Percentiles rank a stretch among this genome's conserved stretches.
Evolutionary conservation across 2,797 vertebrate species (phyloP).

Genomic region (Clarias laeviceps): DNA sequence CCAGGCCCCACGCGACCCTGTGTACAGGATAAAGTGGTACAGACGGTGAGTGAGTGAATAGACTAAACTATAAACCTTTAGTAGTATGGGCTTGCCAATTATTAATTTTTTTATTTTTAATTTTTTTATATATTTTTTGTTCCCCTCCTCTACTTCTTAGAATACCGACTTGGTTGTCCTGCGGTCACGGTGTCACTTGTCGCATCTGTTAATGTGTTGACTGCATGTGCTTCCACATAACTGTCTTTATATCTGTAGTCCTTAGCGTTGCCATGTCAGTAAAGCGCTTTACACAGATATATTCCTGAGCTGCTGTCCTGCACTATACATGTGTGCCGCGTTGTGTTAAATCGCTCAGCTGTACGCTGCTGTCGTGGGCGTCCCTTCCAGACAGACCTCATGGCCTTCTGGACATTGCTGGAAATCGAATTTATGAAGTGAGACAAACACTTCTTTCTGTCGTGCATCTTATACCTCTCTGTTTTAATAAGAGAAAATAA

Average conservation of each 20-base stretch:
- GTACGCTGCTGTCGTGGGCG: background rate
- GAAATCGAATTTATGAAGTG: background rate
- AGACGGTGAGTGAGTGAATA: background rate
- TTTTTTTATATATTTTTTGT: background rate
- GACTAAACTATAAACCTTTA: background rate
- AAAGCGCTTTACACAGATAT: constrained; percentile 6
- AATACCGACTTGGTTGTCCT: too few relatives aligned
- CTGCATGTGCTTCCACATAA: constrained; percentile 38
- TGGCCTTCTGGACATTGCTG: background rate
- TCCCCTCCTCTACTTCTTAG: too few relatives aligned
- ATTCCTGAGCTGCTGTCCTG: background rate
- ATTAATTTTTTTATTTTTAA: background rate
- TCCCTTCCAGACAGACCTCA: background rate
- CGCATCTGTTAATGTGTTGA: constrained; percentile 46
- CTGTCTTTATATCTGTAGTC: constrained; percentile 15
- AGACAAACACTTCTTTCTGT: background rate
- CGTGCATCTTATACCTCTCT: background rate
- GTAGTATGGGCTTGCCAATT: background rate
- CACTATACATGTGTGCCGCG: background rate
- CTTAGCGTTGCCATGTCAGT: constrained; percentile 10
- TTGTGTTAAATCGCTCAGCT: background rate
- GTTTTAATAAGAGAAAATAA: too few relatives aligned
- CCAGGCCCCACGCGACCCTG: too few relatives aligned
- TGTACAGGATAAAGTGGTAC: too few relatives aligned
- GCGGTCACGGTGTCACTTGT: background rate